Evolutionary conservation across 2,888 invertebrate genomes (phyloP).

Genomic region (Eristalis pertinax): DNA sequence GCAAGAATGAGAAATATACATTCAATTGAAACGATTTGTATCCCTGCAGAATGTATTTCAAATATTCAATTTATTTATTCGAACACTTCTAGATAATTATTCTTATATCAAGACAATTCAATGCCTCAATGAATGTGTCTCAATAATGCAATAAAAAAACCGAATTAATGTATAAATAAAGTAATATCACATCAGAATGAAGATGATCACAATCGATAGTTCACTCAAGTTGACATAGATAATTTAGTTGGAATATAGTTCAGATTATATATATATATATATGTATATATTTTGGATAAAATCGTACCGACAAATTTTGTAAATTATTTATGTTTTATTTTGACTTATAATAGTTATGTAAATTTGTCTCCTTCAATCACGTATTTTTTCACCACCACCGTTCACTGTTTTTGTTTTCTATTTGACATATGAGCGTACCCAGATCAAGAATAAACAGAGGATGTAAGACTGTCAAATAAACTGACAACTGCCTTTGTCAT

Average conservation of each 20-base stretch:
- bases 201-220: background rate
- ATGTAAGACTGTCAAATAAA: slow-evolving; percentile 29
- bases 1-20: slow-evolving; percentile 48
- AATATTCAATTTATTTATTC: background rate
- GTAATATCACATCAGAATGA: background rate
- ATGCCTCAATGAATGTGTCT: background rate
- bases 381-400: slow-evolving; percentile 66
- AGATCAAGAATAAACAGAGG: slow-evolving; percentile 11
- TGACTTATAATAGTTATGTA: slow-evolving; percentile 65
- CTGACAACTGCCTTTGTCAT: slow-evolving; percentile 48
- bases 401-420: slow-evolving; percentile 70
- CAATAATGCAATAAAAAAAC: background rate
- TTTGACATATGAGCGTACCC: slow-evolving; percentile 60
- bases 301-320: slow-evolving; percentile 11
- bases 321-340: slow-evolving; percentile 38
- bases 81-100: background rate
- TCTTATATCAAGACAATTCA: background rate
- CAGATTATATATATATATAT: background rate
- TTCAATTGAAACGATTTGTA: slow-evolving; percentile 45
- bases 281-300: background rate
- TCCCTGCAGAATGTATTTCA: background rate
- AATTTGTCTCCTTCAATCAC: slow-evolving; percentile 62
- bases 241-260: background rate
- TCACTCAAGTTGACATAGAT: background rate
- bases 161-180: background rate